These are phyloP conservation scores for Syritta pipiens DNA, from an alignment of 2,888 invertebrate species.

Conservation along the genomic window DNA sequence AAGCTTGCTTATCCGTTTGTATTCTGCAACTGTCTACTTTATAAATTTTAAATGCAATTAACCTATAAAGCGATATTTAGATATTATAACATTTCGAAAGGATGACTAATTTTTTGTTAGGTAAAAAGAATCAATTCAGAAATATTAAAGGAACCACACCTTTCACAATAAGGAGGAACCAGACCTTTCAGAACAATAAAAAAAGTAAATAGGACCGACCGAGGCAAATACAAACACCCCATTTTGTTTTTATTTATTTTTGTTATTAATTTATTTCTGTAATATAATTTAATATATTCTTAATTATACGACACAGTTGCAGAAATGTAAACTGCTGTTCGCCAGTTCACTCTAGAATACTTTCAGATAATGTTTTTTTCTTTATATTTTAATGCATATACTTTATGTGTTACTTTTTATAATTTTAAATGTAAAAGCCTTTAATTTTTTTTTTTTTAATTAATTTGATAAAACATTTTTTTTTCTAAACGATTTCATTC, in stretches of 20 bases:
- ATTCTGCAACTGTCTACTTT: no score
- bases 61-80: no score
- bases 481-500: constrained; percentile 17
- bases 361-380: constrained; percentile 10
- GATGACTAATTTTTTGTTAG: no score
- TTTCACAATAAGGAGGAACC: no score
- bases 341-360: constrained; percentile 48
- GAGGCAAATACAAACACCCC: not conserved
- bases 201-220: no score
- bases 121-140: no score
- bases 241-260: constrained; percentile 30
- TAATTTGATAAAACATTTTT: constrained; percentile 23
- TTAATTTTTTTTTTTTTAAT: constrained; percentile 17
- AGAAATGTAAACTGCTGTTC: no score
- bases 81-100: no score
- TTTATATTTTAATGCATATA: constrained; percentile 8
- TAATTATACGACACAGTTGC: constrained; percentile 40
- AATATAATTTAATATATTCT: constrained; percentile 59
- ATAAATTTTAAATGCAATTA: no score
- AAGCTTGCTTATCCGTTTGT: no score
- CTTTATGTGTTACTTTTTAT: not conserved
- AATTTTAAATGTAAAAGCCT: constrained; percentile 45
- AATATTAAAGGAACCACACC: no score
- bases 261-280: constrained; percentile 51
- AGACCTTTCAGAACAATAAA: not conserved